phyloP scores from a whole-genome alignment of 2,113 vertebrate genomes.

The Seriola quinqueradiata region DNA sequence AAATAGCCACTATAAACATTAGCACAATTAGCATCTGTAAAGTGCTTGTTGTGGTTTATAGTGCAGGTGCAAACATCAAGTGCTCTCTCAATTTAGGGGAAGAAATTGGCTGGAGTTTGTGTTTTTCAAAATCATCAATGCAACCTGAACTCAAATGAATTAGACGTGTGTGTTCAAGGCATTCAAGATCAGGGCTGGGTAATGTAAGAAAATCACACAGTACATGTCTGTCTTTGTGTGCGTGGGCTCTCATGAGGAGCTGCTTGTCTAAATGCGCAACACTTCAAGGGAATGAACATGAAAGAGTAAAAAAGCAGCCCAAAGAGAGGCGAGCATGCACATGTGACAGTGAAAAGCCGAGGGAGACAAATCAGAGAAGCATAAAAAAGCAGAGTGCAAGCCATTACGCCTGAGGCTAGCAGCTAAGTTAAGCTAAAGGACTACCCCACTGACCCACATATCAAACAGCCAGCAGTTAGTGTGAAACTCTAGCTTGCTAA shows the following conservation, averaged over 20 bases:
- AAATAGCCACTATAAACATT: conserved; percentile 3
- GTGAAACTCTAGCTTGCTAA: conserved; percentile 26
- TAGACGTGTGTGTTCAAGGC: neutral
- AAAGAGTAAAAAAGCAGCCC: neutral
- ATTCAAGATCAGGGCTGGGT: neutral
- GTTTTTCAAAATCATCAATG: neutral
- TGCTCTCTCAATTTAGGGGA: neutral
- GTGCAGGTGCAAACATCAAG: conserved; percentile 11
- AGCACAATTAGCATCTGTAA: conserved; percentile 15
- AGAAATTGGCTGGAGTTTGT: neutral
- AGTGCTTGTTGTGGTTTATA: neutral
- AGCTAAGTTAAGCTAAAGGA: conserved; percentile 49
- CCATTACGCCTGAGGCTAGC: conserved; percentile 39
- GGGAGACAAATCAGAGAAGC: conserved; percentile 34
- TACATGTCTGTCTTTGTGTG: neutral
- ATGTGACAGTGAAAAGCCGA: conserved; percentile 34
- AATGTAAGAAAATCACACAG: neutral
- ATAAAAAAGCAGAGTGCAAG: conserved; percentile 30
- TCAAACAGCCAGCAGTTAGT: conserved; percentile 42
- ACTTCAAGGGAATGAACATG: conserved; percentile 15
- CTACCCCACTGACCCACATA: conserved; percentile 78
- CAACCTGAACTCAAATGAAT: neutral
- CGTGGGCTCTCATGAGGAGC: conserved; percentile 1
- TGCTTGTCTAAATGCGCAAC: conserved; percentile 26
- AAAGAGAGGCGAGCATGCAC: neutral